These are phyloP conservation scores for Gadopsis marmoratus DNA, from an alignment of 2,797 vertebrate species.

Conservation along the genomic window DNA sequence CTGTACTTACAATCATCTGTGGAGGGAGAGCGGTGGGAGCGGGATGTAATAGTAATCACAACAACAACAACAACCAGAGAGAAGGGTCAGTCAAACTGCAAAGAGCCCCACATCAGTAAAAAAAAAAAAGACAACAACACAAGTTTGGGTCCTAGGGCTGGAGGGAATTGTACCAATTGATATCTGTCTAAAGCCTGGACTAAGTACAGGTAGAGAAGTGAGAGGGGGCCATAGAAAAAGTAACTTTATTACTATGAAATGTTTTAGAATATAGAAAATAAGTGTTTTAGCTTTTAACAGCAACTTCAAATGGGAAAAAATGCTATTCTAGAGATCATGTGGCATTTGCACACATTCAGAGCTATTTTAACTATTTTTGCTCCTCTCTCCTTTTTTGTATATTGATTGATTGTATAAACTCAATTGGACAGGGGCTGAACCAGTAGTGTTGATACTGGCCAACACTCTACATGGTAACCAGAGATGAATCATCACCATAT, in stretches of 20 bases:
- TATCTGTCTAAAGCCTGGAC: constrained; percentile 39
- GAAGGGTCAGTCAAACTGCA: constrained; percentile 90
- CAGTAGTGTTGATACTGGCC: constrained; percentile 33
- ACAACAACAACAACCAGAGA: constrained; percentile 90
- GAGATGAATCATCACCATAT: constrained; percentile 28
- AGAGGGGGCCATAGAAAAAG: not conserved
- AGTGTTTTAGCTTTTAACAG: constrained; percentile 25
- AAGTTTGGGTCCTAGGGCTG: constrained; percentile 62
- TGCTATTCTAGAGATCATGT: not conserved
- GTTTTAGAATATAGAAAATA: constrained; percentile 4
- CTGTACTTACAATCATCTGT: constrained; percentile 99
- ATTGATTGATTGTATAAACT: not conserved
- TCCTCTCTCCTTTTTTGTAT: not conserved
- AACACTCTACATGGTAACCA: not conserved
- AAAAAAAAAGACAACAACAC: constrained; percentile 51
- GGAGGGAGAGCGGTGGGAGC: constrained; percentile 88
- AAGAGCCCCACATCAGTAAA: constrained; percentile 88
- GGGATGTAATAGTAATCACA: constrained; percentile 88
- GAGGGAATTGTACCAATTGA: constrained; percentile 44
- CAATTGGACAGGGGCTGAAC: constrained; percentile 7
- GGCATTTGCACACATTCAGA: constrained; percentile 11
- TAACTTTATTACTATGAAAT: not conserved
- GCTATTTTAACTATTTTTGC: not conserved
- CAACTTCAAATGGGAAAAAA: constrained; percentile 13
- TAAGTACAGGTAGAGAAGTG: constrained; percentile 18